Percentiles rank a stretch among this genome's conserved stretches.
phyloP scores from a whole-genome alignment of 2,113 vertebrate species.

The Oenanthe melanoleuca region DNA sequence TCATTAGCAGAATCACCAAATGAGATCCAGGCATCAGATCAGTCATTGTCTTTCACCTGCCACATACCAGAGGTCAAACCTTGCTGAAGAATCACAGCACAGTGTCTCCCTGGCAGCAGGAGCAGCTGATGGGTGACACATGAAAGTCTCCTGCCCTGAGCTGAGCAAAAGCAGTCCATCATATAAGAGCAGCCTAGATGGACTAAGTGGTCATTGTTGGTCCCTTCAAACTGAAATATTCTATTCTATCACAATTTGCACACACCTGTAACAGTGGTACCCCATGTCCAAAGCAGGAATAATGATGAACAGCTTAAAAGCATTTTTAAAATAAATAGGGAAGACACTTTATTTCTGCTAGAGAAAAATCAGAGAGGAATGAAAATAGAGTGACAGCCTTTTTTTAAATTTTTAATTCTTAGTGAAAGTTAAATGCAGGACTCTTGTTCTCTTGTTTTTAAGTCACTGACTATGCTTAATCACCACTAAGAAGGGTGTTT shows the following conservation, averaged over 20 bases:
- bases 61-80: neutral
- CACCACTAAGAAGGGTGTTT: neutral
- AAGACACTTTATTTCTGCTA: neutral
- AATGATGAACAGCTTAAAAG: neutral
- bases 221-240: neutral
- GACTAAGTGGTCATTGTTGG: neutral
- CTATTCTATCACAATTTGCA: neutral
- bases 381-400: neutral
- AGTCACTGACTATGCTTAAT: neutral
- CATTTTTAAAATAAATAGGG: neutral
- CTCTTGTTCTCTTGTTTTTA: neutral
- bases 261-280: neutral
- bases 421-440: neutral
- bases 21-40: neutral
- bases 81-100: neutral
- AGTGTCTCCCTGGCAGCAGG: neutral
- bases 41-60: neutral
- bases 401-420: neutral
- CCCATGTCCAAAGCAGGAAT: neutral
- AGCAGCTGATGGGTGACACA: neutral
- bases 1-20: neutral
- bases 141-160: neutral
- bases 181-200: neutral
- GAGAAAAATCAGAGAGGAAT: neutral
- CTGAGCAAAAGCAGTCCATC: neutral